These are phyloP conservation scores for Acanthacorydalis orientalis DNA, from an alignment of 2,888 invertebrate genomes.

Conservation along the genomic window DNA sequence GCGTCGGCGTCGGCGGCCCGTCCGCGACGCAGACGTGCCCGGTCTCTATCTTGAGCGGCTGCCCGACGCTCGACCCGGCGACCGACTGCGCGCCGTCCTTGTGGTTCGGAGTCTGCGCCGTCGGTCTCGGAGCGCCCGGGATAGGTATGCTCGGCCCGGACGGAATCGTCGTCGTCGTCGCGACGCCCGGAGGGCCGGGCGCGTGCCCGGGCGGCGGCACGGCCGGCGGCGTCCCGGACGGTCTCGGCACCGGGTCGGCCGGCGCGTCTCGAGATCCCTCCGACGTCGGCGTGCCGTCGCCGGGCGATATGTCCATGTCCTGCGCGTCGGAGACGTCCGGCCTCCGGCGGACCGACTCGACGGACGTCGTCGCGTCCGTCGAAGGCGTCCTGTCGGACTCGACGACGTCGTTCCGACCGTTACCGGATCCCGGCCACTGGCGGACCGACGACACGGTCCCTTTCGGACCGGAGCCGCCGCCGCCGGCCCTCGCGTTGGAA, in stretches of 20 bases:
- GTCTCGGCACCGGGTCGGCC: conserved; percentile 34
- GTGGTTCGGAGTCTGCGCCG: conserved; percentile 12
- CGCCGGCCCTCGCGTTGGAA: conserved; percentile 46
- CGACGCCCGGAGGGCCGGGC: conserved; percentile 16
- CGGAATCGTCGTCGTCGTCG: conserved; percentile 13
- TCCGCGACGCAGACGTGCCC: conserved; percentile 22
- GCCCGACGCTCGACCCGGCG: conserved; percentile 18
- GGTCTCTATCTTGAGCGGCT: conserved; percentile 35
- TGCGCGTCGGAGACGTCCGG: conserved; percentile 14
- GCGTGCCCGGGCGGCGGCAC: conserved; percentile 22
- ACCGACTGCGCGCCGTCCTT: conserved; percentile 11
- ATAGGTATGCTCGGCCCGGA: conserved; percentile 11
- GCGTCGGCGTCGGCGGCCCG: conserved; percentile 62
- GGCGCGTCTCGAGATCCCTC: conserved; percentile 49
- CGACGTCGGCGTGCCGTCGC: conserved; percentile 69
- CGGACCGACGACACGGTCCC: conserved; percentile 17
- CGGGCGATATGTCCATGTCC: conserved; percentile 91
- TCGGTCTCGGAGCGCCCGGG: conserved; percentile 10
- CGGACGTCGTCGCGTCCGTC: conserved; percentile 20
- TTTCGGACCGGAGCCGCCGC: conserved; percentile 24
- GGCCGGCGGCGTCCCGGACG: conserved; percentile 49
- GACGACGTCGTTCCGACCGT: conserved; percentile 8
- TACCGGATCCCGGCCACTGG: conserved; percentile 18
- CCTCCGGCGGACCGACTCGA: conserved; percentile 1
- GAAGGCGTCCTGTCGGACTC: conserved; percentile 13